A percentile compares a stretch with the other conserved stretches of the same genome.
These are phyloP conservation scores for Idaea aversata DNA, from an alignment of 2,888 invertebrate genomes.

Conservation along the genomic window DNA sequence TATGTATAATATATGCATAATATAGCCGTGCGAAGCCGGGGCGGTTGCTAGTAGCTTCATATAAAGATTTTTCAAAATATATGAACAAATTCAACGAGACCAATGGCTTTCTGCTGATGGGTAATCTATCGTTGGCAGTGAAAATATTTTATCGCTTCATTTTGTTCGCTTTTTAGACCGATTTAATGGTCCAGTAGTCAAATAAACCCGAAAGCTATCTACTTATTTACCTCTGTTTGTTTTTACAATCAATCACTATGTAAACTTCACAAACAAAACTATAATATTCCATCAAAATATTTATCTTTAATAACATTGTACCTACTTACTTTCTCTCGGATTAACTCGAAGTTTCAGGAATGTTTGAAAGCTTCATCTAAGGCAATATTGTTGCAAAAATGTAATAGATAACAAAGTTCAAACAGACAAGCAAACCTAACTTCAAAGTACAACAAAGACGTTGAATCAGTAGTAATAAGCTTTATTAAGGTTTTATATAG, in stretches of 20 bases:
- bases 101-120: neutral
- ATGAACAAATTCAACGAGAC: neutral
- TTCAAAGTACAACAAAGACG: neutral
- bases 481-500: slow-evolving; percentile 1
- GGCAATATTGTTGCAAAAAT: slow-evolving; percentile 23
- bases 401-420: slow-evolving; percentile 18
- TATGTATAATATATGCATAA: no score
- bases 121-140: neutral
- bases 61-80: no score
- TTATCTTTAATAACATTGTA: neutral
- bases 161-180: slow-evolving; percentile 19
- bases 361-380: slow-evolving; percentile 11
- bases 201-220: no score
- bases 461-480: slow-evolving; percentile 1
- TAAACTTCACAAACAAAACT: neutral
- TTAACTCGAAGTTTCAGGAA: slow-evolving; percentile 37
- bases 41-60: no score
- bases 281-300: no score
- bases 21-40: no score
- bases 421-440: neutral
- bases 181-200: neutral
- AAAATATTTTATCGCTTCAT: neutral
- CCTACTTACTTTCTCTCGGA: slow-evolving; percentile 30
- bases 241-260: neutral
- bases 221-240: no score